Percentiles rank a stretch among this genome's conserved stretches.
Evolutionary conservation across 1,140 invertebrate genomes (phyloP).

Genomic region (Calephelis virginiensis): DNA sequence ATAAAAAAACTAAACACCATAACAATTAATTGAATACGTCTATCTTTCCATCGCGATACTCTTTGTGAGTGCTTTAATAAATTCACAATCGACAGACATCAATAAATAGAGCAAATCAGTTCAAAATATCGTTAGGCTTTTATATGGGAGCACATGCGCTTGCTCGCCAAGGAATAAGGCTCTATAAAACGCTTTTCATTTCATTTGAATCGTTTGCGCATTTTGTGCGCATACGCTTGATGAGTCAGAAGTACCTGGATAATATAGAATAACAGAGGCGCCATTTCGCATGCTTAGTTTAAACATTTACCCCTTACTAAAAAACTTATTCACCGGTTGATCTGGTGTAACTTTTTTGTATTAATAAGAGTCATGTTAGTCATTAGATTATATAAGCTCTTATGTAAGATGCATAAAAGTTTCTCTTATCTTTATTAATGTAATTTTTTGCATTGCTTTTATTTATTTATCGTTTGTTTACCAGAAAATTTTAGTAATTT

Average conservation of each 20-base stretch:
- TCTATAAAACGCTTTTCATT: slow-evolving; percentile 73
- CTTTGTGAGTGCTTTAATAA: slow-evolving; percentile 19
- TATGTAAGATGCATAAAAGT: no score
- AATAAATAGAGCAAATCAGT: slow-evolving; percentile 50
- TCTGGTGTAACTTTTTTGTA: no score
- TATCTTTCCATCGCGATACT: slow-evolving; percentile 5
- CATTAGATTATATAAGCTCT: no score
- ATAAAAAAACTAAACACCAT: neutral
- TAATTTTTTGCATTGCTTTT: no score
- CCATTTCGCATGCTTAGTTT: neutral
- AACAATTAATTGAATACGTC: neutral
- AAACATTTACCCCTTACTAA: neutral
- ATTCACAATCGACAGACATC: slow-evolving; percentile 20
- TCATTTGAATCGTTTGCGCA: slow-evolving; percentile 66
- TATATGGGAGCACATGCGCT: slow-evolving; percentile 62
- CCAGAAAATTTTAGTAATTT: no score
- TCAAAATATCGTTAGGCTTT: slow-evolving; percentile 58
- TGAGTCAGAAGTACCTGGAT: slow-evolving; percentile 51
- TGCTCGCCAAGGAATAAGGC: slow-evolving; percentile 43
- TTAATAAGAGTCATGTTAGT: no score
- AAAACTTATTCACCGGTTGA: no score
- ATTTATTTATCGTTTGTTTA: no score
- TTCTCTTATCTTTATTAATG: no score
- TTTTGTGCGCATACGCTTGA: slow-evolving; percentile 63
- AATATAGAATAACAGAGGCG: slow-evolving; percentile 33